Evolutionary conservation across 1,140 invertebrate species (phyloP).

Genomic region (Drosophila nikananu): DNA sequence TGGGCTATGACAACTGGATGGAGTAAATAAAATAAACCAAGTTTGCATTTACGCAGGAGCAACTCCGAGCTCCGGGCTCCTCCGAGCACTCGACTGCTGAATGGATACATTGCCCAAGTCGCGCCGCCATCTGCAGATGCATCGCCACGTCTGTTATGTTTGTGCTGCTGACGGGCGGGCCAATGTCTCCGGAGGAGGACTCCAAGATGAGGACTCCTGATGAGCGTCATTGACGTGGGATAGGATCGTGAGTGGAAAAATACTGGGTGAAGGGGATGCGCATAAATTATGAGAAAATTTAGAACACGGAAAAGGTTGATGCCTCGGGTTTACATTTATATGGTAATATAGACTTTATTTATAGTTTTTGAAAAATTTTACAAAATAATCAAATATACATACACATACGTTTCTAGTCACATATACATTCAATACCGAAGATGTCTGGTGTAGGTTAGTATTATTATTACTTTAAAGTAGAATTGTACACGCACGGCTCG

Average conservation of each 20-base stretch:
- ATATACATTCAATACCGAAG: slow-evolving; percentile 83
- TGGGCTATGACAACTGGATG: slow-evolving; percentile 44
- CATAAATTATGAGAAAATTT: slow-evolving; percentile 45
- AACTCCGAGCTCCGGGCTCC: slow-evolving; percentile 18
- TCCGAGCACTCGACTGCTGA: slow-evolving; percentile 23
- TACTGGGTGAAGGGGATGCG: slow-evolving; percentile 16
- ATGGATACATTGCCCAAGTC: slow-evolving; percentile 17
- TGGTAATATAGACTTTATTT: slow-evolving; percentile 84
- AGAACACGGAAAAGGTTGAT: slow-evolving; percentile 31
- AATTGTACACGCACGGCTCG: slow-evolving; percentile 49
- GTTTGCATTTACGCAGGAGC: slow-evolving; percentile 50
- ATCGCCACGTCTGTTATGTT: slow-evolving; percentile 19
- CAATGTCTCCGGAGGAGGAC: slow-evolving; percentile 20
- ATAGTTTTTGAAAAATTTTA: slow-evolving; percentile 85
- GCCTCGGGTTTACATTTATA: slow-evolving; percentile 72
- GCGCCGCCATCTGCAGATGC: slow-evolving; percentile 21
- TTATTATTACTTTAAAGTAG: slow-evolving; percentile 57
- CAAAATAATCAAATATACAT: slow-evolving; percentile 84
- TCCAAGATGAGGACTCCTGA: slow-evolving; percentile 26
- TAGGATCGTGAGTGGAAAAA: slow-evolving; percentile 38
- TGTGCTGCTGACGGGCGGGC: slow-evolving; percentile 13
- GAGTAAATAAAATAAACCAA: slow-evolving; percentile 67
- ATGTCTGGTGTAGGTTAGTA: slow-evolving; percentile 66
- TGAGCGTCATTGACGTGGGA: slow-evolving; percentile 39
- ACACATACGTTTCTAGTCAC: slow-evolving; percentile 82